Evolutionary conservation across 2,797 vertebrate species (phyloP).

Genomic region (Galago senegalensis): DNA sequence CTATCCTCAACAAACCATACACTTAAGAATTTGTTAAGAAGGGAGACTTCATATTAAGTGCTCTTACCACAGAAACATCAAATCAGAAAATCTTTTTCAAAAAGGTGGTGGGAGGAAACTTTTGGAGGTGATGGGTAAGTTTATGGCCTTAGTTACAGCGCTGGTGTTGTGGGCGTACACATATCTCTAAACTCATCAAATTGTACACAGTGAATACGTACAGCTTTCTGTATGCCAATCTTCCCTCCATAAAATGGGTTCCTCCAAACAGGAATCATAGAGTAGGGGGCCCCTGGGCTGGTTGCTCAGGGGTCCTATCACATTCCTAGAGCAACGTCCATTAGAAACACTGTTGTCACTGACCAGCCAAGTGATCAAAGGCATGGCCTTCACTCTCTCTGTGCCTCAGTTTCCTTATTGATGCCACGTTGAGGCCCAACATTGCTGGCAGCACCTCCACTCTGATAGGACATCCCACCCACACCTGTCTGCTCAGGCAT

Average conservation of each 20-base stretch:
- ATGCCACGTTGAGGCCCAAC: background rate
- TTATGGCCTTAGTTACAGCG: background rate
- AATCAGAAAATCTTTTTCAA: background rate
- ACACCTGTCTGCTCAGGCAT: too few relatives aligned
- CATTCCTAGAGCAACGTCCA: background rate
- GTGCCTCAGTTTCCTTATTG: background rate
- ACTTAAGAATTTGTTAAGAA: background rate
- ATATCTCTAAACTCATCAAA: background rate
- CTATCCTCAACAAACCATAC: fast-evolving
- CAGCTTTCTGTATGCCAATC: background rate
- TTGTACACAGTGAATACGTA: background rate
- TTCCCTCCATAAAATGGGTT: background rate
- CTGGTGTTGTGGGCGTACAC: background rate
- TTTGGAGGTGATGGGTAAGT: background rate
- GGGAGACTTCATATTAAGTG: background rate
- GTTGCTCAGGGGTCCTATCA: background rate
- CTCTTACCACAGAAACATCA: background rate
- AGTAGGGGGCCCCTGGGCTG: background rate
- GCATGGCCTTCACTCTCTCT: background rate
- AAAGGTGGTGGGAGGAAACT: background rate
- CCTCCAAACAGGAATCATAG: background rate
- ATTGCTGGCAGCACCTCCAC: background rate
- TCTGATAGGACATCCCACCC: fast-evolving
- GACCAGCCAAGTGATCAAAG: background rate
- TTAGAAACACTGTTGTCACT: background rate